phyloP scores from a whole-genome alignment of 2,113 vertebrate genomes.

The Macquaria australasica region DNA sequence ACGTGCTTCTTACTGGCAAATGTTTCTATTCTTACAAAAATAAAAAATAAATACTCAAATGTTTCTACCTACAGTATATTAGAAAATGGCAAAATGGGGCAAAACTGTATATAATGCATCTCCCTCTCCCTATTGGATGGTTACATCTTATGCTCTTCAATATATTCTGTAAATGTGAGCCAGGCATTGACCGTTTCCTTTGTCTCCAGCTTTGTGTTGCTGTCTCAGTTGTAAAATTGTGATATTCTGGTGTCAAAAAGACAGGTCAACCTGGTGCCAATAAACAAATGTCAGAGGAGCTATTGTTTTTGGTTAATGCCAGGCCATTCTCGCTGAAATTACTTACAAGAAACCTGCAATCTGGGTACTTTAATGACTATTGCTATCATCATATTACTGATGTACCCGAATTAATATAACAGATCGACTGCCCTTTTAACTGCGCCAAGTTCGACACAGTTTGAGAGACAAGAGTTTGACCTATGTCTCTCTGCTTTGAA shows the following conservation, averaged over 20 bases:
- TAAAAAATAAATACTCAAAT: not conserved
- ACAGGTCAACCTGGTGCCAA: constrained; percentile 25
- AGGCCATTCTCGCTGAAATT: not conserved
- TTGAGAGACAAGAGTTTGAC: constrained; percentile 12
- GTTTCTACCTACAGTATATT: not conserved
- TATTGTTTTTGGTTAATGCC: constrained; percentile 13
- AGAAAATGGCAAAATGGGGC: not conserved
- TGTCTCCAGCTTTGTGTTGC: not conserved
- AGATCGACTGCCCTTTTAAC: not conserved
- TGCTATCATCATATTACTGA: not conserved
- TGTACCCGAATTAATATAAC: not conserved
- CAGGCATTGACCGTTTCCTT: constrained; percentile 1
- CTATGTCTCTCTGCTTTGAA: not conserved
- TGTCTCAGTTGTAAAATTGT: not conserved
- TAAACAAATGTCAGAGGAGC: constrained; percentile 25
- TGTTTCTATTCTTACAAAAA: too few relatives aligned
- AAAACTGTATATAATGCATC: not conserved
- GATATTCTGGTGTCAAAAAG: constrained; percentile 26
- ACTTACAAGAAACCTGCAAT: constrained; percentile 10
- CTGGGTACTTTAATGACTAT: not conserved
- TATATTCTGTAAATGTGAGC: constrained; percentile 9
- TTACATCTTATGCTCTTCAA: not conserved
- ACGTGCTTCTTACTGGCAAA: not conserved
- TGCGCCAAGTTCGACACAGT: not conserved
- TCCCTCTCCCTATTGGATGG: not conserved